A percentile compares a stretch with the other conserved stretches of the same genome.
These are phyloP conservation scores for Mus spretus DNA, from an alignment of 2,797 vertebrate genomes.

Conservation along the genomic window DNA sequence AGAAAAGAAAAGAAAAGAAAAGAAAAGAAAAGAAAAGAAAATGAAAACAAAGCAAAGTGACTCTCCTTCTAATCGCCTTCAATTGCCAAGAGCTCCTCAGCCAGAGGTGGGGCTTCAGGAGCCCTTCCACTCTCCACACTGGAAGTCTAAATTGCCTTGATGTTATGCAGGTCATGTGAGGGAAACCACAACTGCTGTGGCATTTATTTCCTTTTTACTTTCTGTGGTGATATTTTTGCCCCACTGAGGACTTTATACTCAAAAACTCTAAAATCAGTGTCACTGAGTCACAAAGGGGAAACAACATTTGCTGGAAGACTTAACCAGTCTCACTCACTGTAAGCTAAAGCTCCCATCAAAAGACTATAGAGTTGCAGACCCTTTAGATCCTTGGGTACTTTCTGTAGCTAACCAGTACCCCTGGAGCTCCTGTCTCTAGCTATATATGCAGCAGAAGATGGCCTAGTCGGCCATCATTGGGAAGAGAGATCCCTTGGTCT, in stretches of 20 bases:
- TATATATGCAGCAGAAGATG: too few species aligned
- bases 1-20: neutral
- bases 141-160: neutral
- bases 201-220: neutral
- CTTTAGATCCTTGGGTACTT: too few species aligned
- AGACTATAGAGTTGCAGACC: neutral
- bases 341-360: neutral
- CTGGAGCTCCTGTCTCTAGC: too few species aligned
- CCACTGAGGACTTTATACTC: neutral
- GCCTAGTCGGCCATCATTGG: too few species aligned
- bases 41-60: neutral
- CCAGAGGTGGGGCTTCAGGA: too few species aligned
- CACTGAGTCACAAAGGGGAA: neutral
- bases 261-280: neutral
- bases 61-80: neutral
- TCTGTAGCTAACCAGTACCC: too few species aligned
- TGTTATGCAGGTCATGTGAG: too few species aligned
- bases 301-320: neutral
- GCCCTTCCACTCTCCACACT: too few species aligned
- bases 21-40: too few species aligned
- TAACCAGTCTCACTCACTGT: neutral
- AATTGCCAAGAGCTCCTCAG: neutral
- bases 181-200: neutral
- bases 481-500: too few species aligned
- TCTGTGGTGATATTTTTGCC: neutral